Percentiles rank a stretch among this genome's conserved stretches.
Conservation (phyloP, 2,797 vertebrate genomes). For the Spea hammondii region DNA sequence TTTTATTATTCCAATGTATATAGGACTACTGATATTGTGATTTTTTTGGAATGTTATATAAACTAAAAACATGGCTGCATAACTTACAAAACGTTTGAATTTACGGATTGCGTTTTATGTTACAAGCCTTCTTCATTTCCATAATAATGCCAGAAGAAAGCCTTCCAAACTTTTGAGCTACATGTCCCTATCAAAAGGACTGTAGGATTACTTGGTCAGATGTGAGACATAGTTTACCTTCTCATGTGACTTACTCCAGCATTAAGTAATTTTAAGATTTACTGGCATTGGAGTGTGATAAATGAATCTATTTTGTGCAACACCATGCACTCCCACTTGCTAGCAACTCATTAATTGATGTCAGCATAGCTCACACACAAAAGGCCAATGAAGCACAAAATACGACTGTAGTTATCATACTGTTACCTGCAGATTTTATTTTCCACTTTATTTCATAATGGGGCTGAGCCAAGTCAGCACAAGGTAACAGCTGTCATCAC, state of each 20-base stretch:
- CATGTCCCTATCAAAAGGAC: not conserved
- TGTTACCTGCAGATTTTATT: not conserved
- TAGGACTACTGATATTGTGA: too few relatives aligned
- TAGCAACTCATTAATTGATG: constrained; percentile 3
- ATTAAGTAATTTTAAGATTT: not conserved
- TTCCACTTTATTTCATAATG: not conserved
- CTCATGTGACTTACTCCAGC: not conserved
- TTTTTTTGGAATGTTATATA: not conserved
- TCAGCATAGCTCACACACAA: not conserved
- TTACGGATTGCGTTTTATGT: not conserved
- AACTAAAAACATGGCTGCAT: not conserved
- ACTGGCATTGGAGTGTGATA: not conserved
- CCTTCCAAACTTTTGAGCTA: not conserved
- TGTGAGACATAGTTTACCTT: not conserved
- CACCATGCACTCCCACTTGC: not conserved
- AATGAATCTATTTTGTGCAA: constrained; percentile 1
- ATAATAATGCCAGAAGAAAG: not conserved
- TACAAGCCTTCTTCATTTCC: not conserved
- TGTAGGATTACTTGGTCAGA: not conserved
- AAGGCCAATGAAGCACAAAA: constrained; percentile 1
- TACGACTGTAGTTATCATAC: not conserved
- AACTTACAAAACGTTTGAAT: not conserved
- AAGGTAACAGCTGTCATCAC: not conserved
- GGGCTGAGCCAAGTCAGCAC: not conserved
- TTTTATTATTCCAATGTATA: too few relatives aligned